Evolutionary conservation across 2,888 invertebrate species (phyloP).

Genomic region (Ophion obscuratus): DNA sequence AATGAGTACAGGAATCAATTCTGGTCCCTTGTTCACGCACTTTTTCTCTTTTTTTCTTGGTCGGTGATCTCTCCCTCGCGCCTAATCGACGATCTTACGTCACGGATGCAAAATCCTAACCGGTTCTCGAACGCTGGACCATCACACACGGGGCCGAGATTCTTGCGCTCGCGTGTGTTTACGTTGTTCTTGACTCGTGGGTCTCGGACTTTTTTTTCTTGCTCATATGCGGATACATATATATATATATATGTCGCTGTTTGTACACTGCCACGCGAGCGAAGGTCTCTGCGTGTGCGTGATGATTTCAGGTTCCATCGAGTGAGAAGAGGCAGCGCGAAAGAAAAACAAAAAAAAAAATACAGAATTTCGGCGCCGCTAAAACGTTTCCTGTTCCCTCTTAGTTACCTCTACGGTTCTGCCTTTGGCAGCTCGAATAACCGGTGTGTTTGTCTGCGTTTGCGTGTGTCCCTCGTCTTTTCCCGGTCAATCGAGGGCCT

Average conservation of each 20-base stretch:
- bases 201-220: slow-evolving; percentile 41
- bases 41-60: slow-evolving; percentile 53
- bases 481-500: slow-evolving; percentile 8
- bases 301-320: slow-evolving; percentile 46
- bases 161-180: slow-evolving; percentile 54
- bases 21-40: slow-evolving; percentile 49
- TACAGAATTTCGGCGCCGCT: slow-evolving; percentile 44
- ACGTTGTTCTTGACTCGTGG: slow-evolving; percentile 58
- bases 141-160: slow-evolving; percentile 47
- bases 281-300: slow-evolving; percentile 45
- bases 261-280: slow-evolving; percentile 45
- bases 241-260: neutral
- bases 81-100: slow-evolving; percentile 81
- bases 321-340: slow-evolving; percentile 16
- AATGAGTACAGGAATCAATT: slow-evolving; percentile 21
- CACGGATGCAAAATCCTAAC: slow-evolving; percentile 81
- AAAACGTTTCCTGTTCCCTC: slow-evolving; percentile 61
- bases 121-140: slow-evolving; percentile 75
- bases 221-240: neutral
- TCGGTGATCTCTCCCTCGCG: slow-evolving; percentile 67
- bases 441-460: slow-evolving; percentile 32
- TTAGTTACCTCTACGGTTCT: slow-evolving; percentile 27
- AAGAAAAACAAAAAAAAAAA: slow-evolving; percentile 21
- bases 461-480: slow-evolving; percentile 13
- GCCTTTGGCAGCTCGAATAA: slow-evolving; percentile 41